phyloP scores from a whole-genome alignment of 2,888 invertebrate species.

The Luperina testacea region DNA sequence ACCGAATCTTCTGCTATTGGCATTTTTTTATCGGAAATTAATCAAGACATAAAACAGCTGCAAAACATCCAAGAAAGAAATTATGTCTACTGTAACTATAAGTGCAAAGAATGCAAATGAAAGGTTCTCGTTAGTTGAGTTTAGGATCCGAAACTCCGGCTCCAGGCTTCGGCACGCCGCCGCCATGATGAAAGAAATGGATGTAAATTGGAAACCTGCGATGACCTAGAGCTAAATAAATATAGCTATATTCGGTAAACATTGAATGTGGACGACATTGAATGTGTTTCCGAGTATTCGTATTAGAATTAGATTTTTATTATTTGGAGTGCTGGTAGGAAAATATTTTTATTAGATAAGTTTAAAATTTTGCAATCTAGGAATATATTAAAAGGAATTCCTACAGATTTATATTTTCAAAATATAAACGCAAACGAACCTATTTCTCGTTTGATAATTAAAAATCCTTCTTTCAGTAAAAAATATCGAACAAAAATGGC shows the following conservation, averaged over 20 bases:
- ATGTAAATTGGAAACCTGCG: conserved; percentile 47
- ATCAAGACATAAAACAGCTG: background rate
- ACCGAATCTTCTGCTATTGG: background rate
- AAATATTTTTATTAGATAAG: background rate
- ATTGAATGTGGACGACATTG: background rate
- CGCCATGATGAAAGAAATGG: conserved; percentile 49
- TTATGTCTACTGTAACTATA: conserved; percentile 3
- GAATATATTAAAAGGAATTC: background rate
- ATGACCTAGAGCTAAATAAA: background rate
- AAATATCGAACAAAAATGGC: conserved; percentile 4
- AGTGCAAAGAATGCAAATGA: conserved; percentile 61
- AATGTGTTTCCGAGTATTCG: background rate
- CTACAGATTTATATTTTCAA: background rate
- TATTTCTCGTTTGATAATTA: background rate
- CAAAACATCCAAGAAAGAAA: background rate
- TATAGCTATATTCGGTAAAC: background rate
- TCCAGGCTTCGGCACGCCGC: background rate
- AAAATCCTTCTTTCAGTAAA: background rate
- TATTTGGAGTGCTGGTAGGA: background rate
- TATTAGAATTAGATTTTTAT: background rate
- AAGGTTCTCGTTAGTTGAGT: conserved; percentile 35
- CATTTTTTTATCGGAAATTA: background rate
- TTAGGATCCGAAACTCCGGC: conserved; percentile 15
- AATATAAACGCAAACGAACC: background rate
- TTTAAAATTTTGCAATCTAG: background rate